A percentile compares a stretch with the other conserved stretches of the same genome.
These are phyloP conservation scores for Notolabrus celidotus DNA, from an alignment of 2,797 vertebrate genomes.

Conservation along the genomic window DNA sequence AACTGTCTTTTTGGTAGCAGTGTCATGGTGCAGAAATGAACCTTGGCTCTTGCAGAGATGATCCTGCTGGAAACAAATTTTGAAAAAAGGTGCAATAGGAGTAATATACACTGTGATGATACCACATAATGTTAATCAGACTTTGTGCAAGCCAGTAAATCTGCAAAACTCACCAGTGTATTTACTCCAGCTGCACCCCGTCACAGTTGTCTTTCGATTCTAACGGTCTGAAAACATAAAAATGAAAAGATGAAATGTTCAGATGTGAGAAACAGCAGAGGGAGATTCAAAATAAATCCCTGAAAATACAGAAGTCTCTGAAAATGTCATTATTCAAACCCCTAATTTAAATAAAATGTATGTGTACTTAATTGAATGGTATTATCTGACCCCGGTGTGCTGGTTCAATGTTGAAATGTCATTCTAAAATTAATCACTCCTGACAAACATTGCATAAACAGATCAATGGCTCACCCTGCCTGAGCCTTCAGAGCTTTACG, in stretches of 20 bases:
- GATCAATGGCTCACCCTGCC: constrained; percentile 65
- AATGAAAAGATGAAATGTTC: background rate
- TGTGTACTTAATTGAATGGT: background rate
- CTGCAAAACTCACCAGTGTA: constrained; percentile 17
- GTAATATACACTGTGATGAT: background rate
- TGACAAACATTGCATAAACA: background rate
- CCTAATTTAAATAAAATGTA: background rate
- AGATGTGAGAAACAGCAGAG: constrained; percentile 1
- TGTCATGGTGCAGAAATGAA: background rate
- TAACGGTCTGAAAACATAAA: constrained; percentile 60
- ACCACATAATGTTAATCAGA: background rate
- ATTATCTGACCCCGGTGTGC: background rate
- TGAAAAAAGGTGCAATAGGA: background rate
- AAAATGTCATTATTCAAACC: background rate
- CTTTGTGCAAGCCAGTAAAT: background rate
- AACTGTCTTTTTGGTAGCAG: background rate
- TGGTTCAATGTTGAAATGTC: background rate
- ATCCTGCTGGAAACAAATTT: constrained; percentile 36
- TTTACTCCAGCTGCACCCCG: constrained; percentile 77
- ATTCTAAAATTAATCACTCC: background rate
- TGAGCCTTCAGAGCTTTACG: constrained; percentile 72
- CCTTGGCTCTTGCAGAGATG: constrained; percentile 14
- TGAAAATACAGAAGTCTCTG: background rate
- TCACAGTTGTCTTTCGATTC: constrained; percentile 78
- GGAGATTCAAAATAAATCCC: background rate